A percentile compares a stretch with the other conserved stretches of the same genome.
These are phyloP conservation scores for Rhodeus uyekii DNA, from an alignment of 2,797 vertebrate species.

Conservation along the genomic window DNA sequence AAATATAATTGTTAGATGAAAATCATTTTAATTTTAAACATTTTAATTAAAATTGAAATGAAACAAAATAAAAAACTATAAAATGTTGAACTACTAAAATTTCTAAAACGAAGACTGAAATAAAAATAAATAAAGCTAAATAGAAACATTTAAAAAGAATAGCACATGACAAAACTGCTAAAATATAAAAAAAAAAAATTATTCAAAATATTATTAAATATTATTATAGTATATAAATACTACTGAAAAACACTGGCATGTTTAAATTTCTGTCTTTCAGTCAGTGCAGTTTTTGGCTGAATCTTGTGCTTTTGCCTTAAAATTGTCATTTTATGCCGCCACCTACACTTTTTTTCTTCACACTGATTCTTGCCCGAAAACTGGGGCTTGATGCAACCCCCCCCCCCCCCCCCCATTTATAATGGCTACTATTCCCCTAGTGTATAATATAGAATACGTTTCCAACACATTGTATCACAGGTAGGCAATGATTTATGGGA, in stretches of 20 bases:
- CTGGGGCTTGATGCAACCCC: neutral
- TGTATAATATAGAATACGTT: neutral
- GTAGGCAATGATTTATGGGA: conserved; percentile 17
- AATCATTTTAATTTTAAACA: neutral
- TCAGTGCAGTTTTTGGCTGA: neutral
- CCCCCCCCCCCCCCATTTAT: neutral
- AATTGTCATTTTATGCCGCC: neutral
- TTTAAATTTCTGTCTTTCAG: neutral
- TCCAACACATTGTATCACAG: conserved; percentile 3
- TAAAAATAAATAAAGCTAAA: neutral
- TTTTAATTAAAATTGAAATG: neutral
- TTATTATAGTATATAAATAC: neutral
- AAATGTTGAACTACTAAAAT: neutral
- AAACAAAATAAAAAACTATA: neutral
- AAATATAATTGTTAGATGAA: neutral
- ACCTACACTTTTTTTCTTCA: neutral
- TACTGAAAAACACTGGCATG: neutral
- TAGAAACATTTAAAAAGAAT: neutral
- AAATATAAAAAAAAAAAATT: neutral
- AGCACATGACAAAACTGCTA: neutral
- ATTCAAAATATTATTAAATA: neutral
- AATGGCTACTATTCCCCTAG: neutral
- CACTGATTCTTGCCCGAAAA: neutral
- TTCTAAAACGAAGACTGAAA: neutral
- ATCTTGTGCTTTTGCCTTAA: neutral